phyloP scores from a whole-genome alignment of 1,140 invertebrate species.

The Drosophila melanogaster region DNA sequence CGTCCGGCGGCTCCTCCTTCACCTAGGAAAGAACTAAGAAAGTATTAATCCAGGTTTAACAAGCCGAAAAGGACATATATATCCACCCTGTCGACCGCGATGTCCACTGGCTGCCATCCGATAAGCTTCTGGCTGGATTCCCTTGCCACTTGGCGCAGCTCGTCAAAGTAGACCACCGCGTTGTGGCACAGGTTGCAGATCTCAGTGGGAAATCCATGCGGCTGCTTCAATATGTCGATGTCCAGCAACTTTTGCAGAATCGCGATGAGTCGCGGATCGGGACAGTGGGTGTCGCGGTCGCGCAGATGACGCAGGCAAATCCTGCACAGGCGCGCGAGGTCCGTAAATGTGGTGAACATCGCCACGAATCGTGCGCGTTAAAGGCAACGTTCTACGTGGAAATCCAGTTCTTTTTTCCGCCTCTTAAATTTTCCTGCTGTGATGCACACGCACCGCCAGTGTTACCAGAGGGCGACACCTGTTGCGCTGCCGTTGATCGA shows the following conservation, averaged over 20 bases:
- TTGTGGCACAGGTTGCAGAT: constrained; percentile 72
- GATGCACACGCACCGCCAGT: background rate
- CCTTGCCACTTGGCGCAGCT: constrained; percentile 61
- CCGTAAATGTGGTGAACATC: constrained; percentile 54
- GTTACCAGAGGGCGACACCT: constrained; percentile 2
- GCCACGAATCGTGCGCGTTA: constrained; percentile 32
- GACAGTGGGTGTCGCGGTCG: constrained; percentile 33
- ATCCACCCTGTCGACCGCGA: constrained; percentile 15
- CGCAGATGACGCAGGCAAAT: constrained; percentile 68
- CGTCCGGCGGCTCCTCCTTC: constrained; percentile 61
- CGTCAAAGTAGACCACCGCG: constrained; percentile 62
- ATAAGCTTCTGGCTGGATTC: constrained; percentile 48
- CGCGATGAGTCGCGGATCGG: constrained; percentile 30
- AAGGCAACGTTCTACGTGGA: background rate
- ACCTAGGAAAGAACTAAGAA: constrained; percentile 38
- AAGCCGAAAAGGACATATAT: background rate
- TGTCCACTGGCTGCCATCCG: background rate
- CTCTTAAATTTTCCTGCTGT: background rate
- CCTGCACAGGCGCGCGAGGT: constrained; percentile 70
- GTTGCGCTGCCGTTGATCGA: background rate
- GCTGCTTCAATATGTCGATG: constrained; percentile 62
- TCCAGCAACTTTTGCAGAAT: constrained; percentile 56
- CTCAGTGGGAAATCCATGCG: constrained; percentile 53
- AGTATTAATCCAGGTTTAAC: constrained; percentile 20
- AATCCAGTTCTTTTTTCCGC: background rate